Base-by-base conservation (phyloP, 2,797 vertebrate genomes). In the Eospalax fontanierii region DNA sequence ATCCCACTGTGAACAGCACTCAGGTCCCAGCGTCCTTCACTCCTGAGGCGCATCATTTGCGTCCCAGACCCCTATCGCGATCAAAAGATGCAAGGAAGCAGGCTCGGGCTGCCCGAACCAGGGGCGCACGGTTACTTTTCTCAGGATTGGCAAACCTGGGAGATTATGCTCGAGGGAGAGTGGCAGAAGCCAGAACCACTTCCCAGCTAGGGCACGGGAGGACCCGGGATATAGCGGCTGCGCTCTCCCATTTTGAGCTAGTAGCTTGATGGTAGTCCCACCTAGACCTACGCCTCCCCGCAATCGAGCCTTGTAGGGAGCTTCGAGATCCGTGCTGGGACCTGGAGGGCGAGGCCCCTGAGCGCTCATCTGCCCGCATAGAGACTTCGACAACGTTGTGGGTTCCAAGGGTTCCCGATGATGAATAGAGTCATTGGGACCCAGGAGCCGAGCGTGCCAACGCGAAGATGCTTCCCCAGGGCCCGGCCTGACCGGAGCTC, bases 401-500 rank as follows among this genome's bases (percentile, higher is more conserved):
- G 8, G 18, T 38, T 35, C n/a, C 6, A 0, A 63, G 30, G 15
- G 50, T 54, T 75, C 66, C n/a, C 6, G 1, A 50, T 3, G 18
- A 50, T 8, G 57, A 26, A 16, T 59, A 19, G 1, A 0, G 46
- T 16, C 2, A 2, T 10, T 35, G 33, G 61, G 54, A 18, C n/a
- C 76, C 46, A 2, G 71, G 66, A 28, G 19, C 78, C 8, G 19
- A 61, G 82, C n/a, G 90, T 28, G 86, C 30, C 59, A 5, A 61
- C 22, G 11, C 97, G 90, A 91, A 91, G 91, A 30, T 57, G 82
- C 93, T 74, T 96, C 95, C 97, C 97, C 96, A 95, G 63, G 96
- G 96, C 97, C 71, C 0, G 74, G 97, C 98, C 84, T 4, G 76
- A 54, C 57, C 95, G 15, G 96, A 97, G 98, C 98, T 74, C 43